phyloP scores from a whole-genome alignment of 2,888 invertebrate species.

The Heteromurus nitidus region DNA sequence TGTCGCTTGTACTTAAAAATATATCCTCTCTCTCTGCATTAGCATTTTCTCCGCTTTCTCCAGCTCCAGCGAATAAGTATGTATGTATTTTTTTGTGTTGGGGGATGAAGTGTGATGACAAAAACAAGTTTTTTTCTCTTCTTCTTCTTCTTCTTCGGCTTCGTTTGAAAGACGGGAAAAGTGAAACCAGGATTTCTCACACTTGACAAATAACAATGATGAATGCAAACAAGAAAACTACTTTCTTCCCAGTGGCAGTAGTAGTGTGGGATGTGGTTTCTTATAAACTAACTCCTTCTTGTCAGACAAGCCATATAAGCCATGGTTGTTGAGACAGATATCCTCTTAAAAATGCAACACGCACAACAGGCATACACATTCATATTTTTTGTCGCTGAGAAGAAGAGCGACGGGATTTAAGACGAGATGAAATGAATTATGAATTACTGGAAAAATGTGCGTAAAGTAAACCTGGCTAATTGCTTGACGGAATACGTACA shows the following conservation, averaged over 20 bases:
- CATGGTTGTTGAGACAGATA: not conserved
- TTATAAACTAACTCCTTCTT: not conserved
- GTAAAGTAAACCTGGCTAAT: too few relatives aligned
- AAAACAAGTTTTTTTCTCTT: conserved; percentile 19
- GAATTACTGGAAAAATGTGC: too few relatives aligned
- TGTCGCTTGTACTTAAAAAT: conserved; percentile 49
- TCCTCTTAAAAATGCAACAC: not conserved
- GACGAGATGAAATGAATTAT: too few relatives aligned
- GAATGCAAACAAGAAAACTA: conserved; percentile 38
- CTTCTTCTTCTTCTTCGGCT: not conserved
- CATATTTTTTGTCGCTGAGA: too few relatives aligned
- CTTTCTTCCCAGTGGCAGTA: too few relatives aligned
- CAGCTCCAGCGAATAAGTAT: too few relatives aligned
- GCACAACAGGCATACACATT: too few relatives aligned
- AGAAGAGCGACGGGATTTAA: too few relatives aligned
- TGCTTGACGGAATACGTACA: too few relatives aligned
- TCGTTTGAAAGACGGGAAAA: not conserved
- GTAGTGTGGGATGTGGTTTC: not conserved
- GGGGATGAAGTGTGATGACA: conserved; percentile 11
- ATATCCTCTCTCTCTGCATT: not conserved
- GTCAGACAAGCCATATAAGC: not conserved
- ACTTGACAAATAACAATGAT: conserved; percentile 39
- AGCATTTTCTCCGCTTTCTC: conserved; percentile 1
- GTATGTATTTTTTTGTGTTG: not conserved
- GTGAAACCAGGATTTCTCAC: conserved; percentile 12